Base-by-base conservation (phyloP, 1,140 invertebrate species). In the Hyposmocoma kahamanoa region DNA sequence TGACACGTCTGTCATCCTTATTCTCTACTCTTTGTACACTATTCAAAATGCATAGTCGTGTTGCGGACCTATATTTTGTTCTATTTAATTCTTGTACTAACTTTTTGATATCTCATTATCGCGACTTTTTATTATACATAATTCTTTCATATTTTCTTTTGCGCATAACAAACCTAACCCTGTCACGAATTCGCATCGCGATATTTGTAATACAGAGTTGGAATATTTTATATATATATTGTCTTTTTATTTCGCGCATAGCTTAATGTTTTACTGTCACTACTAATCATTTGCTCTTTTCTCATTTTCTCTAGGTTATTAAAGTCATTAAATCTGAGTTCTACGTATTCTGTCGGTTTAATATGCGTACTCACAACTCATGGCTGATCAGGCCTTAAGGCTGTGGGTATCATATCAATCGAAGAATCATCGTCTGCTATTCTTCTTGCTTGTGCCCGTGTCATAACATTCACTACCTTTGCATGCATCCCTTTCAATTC, bases 141-240 rank as follows among this genome's bases (percentile, higher is more conserved):
- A 10, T 30, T 42, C 38, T 8, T 22, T 22, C 13, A 56, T 36
- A 20, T 47, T 50, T 26, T 48, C 6, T 21, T 9, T 8, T 10
- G 43, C 44, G 39, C 54, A 51, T 13, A 47, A 22, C 22, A 17
- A 36, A 43, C 42, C 42, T 41, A 56, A 22, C 6, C 48, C 48
- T 20, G 30, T 56, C 48, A 46, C 53, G 21, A 56, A 56, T 36
- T 42, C 53, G 13, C n/a, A 28, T 50, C 30, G 48, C n/a, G 53
- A 8, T 3, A 42, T 36, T 42, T 22, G 38, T n/a, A 44, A 56
- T 56, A 19, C 22, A 42, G 48, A 47, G 17, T 34, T 18, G 18
- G 42, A 19, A 47, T 24, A 49, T 55, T 55, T 55, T n/a, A n/a
- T 10, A 56, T 44, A 24, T 20, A 55, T 19, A 46, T 26, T 15